These are phyloP conservation scores for Vanessa cardui DNA, from an alignment of 2,888 invertebrate species.

Conservation along the genomic window DNA sequence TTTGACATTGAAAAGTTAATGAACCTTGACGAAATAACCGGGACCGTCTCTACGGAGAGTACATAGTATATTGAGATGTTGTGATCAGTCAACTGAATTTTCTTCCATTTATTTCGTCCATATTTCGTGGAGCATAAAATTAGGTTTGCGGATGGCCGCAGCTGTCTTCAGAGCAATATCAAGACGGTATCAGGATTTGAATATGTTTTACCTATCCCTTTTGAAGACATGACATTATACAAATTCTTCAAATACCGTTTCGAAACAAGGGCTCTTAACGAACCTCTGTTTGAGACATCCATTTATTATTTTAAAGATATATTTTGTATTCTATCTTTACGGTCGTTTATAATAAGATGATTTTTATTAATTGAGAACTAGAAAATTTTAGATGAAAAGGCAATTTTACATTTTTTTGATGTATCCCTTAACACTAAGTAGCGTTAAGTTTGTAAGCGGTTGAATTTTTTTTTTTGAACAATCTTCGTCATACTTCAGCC, in stretches of 20 bases:
- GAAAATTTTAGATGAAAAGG: no score
- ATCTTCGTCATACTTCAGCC: no score
- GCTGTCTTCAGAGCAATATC: constrained; percentile 68
- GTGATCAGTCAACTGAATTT: constrained; percentile 37
- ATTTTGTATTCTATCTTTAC: no score
- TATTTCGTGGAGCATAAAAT: constrained; percentile 74
- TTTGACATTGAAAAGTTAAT: background rate
- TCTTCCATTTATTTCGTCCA: constrained; percentile 68
- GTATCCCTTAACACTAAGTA: no score
- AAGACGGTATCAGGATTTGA: constrained; percentile 31
- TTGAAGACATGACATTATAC: constrained; percentile 2
- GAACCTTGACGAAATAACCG: background rate
- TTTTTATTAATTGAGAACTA: no score
- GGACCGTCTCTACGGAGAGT: background rate
- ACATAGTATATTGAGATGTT: background rate
- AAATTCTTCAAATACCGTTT: background rate
- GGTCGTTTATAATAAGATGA: no score
- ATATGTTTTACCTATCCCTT: constrained; percentile 30
- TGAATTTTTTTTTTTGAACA: no score
- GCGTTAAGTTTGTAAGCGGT: no score
- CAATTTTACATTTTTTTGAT: no score
- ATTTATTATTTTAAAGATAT: no score
- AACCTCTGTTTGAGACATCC: background rate
- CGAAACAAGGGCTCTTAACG: background rate
- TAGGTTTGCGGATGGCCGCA: constrained; percentile 70